A percentile compares a stretch with the other conserved stretches of the same genome.
Evolutionary conservation across 1,140 invertebrate species (phyloP).

Genomic region (Ridgeia piscesae): DNA sequence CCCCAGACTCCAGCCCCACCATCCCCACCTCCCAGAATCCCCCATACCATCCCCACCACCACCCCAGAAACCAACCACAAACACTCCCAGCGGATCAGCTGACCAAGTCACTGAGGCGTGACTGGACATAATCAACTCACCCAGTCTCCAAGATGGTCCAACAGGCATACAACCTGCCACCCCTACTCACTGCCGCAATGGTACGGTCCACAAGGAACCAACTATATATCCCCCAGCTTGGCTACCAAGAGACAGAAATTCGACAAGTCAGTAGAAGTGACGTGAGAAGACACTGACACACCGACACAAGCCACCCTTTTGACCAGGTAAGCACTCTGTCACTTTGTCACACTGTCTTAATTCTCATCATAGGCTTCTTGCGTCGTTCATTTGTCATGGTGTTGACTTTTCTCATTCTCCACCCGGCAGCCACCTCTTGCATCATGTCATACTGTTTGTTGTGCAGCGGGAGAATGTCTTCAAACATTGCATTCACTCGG

Average conservation of each 20-base stretch:
- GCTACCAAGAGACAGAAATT: conserved; percentile 5
- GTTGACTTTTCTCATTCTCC: too few species aligned
- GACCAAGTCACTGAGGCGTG: neutral
- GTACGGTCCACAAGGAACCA: conserved; percentile 3
- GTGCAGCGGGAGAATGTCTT: neutral
- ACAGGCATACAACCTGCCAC: neutral
- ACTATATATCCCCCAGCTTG: neutral
- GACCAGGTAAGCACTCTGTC: neutral
- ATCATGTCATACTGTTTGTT: neutral
- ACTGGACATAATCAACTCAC: neutral
- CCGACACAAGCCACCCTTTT: neutral
- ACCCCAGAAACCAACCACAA: neutral
- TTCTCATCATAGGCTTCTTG: neutral
- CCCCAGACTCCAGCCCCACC: too few species aligned
- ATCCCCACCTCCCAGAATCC: neutral
- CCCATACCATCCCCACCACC: neutral
- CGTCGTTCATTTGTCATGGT: neutral
- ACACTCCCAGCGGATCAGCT: neutral
- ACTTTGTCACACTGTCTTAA: neutral
- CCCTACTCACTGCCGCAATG: neutral
- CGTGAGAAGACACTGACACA: neutral
- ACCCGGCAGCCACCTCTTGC: neutral
- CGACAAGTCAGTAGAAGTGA: conserved; percentile 1
- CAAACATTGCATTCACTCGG: neutral
- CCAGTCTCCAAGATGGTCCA: neutral